Evolutionary conservation across 2,113 vertebrate species (phyloP), one percentile per base, ranked within the genome.

Genomic region (Cricetomys ansorgei): DNA sequence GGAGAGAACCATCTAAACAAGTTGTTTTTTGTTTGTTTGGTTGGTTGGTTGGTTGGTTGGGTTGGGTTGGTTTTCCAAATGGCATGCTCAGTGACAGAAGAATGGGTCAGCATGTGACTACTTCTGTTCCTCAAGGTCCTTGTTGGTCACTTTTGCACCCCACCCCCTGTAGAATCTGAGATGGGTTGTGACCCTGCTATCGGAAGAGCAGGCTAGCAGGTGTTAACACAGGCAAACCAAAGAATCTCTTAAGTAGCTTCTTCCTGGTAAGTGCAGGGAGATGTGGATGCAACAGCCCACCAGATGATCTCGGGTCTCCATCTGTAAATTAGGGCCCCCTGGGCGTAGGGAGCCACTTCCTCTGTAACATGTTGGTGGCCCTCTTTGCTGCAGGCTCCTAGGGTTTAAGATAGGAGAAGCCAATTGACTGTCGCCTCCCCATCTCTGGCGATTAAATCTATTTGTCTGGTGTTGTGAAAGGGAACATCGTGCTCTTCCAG

Each of bases 381-480:
- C 13, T 90, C 83, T 73, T 7, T 31, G 13, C 40, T 34, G 6
- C n/a, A 64, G 64, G 55, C 31, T 69, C 34, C 4, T n/a, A 2
- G 3, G 64, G 5, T 67, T 75, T 45, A 27, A 69, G 80, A 69
- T 43, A 53, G 40, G 11, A 93, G 48, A 94, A 77, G 65, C 72
- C 50, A 7, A 37, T 50, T 93, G 65, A 81, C 43, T 19, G 45
- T 7, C 43, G 10, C 62, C 62, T 75, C 37, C 43, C n/a, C 50
- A 55, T 72, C 84, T 57, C 53, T 69, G 53, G 70, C 62, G 37
- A 69, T 62, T 62, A 40, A 27, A 55, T 62, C 40, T 86, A 40
- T 92, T 27, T 48, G 37, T 64, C 87, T 83, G 89, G 45, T 88
- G 59, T 77, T 64, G 37, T 73, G 75, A n/a, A 88, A 92, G 65